Evolutionary conservation across 2,113 vertebrate species (phyloP).

Genomic region (Furnarius figulus): DNA sequence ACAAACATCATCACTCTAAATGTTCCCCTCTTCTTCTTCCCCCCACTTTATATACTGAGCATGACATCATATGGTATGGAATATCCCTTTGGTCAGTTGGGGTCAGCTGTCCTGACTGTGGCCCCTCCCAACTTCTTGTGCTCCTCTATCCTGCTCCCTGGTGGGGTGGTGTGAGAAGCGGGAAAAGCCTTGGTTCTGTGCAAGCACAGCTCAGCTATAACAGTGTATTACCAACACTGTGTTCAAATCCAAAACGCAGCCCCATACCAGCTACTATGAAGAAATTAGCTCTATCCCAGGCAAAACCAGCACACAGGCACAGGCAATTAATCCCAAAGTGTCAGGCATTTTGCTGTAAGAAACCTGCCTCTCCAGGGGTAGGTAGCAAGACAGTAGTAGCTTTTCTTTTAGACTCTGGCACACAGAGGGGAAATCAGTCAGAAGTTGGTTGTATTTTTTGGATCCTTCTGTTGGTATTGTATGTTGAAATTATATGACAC

Average conservation of each 20-base stretch:
- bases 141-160: neutral
- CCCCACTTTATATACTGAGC: neutral
- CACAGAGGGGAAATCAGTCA: neutral
- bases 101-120: neutral
- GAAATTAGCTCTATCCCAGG: neutral
- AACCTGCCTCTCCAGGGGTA: constrained; percentile 3
- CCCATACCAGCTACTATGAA: neutral
- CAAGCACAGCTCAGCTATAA: neutral
- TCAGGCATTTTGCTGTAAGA: neutral
- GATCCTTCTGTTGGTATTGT: constrained; percentile 45
- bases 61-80: neutral
- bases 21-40: neutral
- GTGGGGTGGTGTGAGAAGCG: neutral
- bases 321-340: neutral
- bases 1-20: rapidly evolving
- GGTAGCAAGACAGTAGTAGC: constrained; percentile 52
- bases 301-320: neutral
- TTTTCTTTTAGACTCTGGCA: constrained; percentile 14
- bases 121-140: neutral
- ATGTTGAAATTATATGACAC: constrained; percentile 37
- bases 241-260: neutral
- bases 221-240: neutral
- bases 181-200: neutral
- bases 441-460: constrained; percentile 56
- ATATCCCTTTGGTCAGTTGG: neutral